These are phyloP conservation scores for Avahi laniger DNA, from an alignment of 2,797 vertebrate species.

Conservation along the genomic window DNA sequence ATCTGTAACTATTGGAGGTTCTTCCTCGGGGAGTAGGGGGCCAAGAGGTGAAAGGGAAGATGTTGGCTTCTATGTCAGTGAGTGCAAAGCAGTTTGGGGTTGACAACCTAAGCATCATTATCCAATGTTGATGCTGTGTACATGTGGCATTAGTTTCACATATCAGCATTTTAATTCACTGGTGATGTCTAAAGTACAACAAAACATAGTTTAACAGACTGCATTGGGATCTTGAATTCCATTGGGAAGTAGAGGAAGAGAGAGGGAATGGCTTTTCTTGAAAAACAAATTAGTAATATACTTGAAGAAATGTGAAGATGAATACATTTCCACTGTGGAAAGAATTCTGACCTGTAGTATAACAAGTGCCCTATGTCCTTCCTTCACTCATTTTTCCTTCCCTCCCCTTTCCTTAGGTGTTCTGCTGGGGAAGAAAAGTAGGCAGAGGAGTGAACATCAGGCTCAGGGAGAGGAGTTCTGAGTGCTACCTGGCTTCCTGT, in stretches of 20 bases:
- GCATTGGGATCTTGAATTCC: neutral
- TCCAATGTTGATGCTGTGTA: neutral
- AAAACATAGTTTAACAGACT: constrained; percentile 28
- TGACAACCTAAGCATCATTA: neutral
- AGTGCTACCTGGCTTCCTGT: neutral
- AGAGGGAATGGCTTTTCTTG: neutral
- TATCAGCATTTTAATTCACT: neutral
- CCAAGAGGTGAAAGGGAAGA: neutral
- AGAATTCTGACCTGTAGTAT: neutral
- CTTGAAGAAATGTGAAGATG: neutral
- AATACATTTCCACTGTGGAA: neutral
- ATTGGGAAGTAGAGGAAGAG: neutral
- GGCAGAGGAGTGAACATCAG: neutral
- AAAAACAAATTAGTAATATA: neutral
- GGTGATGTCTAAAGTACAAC: neutral
- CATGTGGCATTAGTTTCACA: neutral
- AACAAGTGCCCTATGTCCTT: neutral
- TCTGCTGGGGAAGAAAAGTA: neutral
- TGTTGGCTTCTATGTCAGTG: neutral
- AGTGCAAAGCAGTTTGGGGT: neutral
- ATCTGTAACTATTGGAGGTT: neutral
- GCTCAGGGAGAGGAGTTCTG: neutral
- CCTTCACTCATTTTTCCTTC: neutral
- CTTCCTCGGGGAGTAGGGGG: neutral
- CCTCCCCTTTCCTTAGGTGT: neutral